Percentiles rank a stretch among this genome's conserved stretches.
Evolutionary conservation across 2,888 invertebrate genomes (phyloP).

Genomic region (Zhuqinia jingwanae): DNA sequence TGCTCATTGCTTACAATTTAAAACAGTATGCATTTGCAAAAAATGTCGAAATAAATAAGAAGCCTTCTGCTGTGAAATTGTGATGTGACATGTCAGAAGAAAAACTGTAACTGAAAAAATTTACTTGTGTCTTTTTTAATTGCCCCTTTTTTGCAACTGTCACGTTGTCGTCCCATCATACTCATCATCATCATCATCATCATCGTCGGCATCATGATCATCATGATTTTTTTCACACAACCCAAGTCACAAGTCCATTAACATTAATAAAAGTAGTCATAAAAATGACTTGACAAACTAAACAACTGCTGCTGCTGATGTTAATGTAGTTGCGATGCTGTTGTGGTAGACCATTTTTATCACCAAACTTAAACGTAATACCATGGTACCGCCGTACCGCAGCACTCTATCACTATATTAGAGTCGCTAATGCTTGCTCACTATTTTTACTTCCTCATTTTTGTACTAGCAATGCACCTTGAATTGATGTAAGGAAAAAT

Average conservation of each 20-base stretch:
- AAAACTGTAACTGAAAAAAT: too few species aligned
- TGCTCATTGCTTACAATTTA: too few species aligned
- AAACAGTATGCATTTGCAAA: too few species aligned
- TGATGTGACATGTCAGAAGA: too few species aligned
- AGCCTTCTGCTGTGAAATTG: not conserved
- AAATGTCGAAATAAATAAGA: not conserved
- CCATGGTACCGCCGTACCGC: too few species aligned
- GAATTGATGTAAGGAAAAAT: not conserved
- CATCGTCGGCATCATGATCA: not conserved
- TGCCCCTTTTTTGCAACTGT: constrained; percentile 19
- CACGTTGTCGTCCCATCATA: too few species aligned
- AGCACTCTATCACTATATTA: too few species aligned
- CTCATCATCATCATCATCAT: too few species aligned
- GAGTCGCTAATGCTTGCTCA: not conserved
- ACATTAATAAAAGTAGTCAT: not conserved
- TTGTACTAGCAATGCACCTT: too few species aligned
- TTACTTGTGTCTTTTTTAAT: not conserved
- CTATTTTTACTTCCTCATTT: not conserved
- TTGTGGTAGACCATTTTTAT: too few species aligned
- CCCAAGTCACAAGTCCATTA: too few species aligned
- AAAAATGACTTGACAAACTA: not conserved
- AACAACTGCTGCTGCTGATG: not conserved
- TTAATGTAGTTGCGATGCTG: not conserved
- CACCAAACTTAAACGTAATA: too few species aligned
- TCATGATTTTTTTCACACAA: not conserved